Evolutionary conservation across 2,888 invertebrate species (phyloP).

Genomic region (Dynastes hyllus): DNA sequence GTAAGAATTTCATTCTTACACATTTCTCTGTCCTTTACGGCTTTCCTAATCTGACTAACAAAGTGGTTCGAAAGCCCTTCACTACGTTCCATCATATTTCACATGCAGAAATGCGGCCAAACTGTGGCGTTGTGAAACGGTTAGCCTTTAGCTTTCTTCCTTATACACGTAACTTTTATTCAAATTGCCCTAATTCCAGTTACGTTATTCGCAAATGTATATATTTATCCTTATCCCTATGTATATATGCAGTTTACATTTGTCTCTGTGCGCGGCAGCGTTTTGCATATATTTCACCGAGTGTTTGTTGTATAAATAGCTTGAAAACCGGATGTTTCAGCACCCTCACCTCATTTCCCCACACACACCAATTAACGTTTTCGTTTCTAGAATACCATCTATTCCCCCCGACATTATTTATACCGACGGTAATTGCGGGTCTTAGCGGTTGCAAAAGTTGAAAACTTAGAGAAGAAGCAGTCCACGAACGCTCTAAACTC

Average conservation of each 20-base stretch:
- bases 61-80: background rate
- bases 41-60: background rate
- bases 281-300: constrained; percentile 5
- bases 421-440: constrained; percentile 10
- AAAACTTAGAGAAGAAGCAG: constrained; percentile 2
- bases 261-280: background rate
- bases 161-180: background rate
- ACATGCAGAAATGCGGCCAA: background rate
- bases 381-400: background rate
- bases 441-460: constrained; percentile 11
- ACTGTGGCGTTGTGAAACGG: background rate
- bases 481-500: background rate
- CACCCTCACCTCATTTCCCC: background rate
- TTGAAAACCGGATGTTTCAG: constrained; percentile 9
- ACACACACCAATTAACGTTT: too few species aligned
- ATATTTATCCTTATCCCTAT: background rate
- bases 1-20: too few species aligned
- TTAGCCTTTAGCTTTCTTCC: background rate
- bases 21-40: too few species aligned
- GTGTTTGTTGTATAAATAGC: background rate
- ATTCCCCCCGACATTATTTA: constrained; percentile 8
- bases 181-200: background rate
- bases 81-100: background rate
- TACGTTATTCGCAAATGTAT: too few species aligned
- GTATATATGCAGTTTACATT: background rate